Conservation (phyloP, 2,797 vertebrate species). For the Morelia viridis region DNA sequence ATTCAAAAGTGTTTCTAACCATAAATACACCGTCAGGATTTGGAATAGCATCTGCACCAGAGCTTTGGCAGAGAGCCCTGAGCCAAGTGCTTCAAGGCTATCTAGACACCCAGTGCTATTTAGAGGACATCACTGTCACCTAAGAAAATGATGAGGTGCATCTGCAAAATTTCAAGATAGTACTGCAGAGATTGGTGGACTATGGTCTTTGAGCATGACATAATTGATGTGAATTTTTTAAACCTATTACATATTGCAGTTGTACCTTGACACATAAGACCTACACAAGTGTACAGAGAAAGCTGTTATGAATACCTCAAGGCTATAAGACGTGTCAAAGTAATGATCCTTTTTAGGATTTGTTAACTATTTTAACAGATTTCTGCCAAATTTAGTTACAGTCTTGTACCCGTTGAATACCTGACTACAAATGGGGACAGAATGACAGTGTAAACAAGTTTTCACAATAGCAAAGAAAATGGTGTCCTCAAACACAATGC, state of each 20-base stretch:
- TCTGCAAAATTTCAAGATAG: neutral
- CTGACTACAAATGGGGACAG: neutral
- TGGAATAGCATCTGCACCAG: neutral
- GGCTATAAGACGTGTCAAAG: neutral
- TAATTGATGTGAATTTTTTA: neutral
- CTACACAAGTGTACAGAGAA: neutral
- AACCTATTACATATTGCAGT: neutral
- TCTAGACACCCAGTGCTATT: neutral
- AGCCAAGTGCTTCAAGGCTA: neutral
- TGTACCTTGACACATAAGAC: neutral
- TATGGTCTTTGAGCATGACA: neutral
- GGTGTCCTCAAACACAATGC: neutral
- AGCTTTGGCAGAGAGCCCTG: neutral
- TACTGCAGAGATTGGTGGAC: neutral
- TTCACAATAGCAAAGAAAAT: neutral
- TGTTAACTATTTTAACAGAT: neutral
- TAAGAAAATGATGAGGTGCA: neutral
- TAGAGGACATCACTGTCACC: neutral
- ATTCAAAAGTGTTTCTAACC: neutral
- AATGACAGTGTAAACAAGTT: neutral
- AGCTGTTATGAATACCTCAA: neutral
- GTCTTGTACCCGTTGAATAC: neutral
- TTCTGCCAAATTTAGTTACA: neutral
- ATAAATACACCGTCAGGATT: neutral
- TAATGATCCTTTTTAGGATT: neutral